Evolutionary conservation across 2,113 vertebrate genomes (phyloP).

Genomic region (Oostethus manadensis): DNA sequence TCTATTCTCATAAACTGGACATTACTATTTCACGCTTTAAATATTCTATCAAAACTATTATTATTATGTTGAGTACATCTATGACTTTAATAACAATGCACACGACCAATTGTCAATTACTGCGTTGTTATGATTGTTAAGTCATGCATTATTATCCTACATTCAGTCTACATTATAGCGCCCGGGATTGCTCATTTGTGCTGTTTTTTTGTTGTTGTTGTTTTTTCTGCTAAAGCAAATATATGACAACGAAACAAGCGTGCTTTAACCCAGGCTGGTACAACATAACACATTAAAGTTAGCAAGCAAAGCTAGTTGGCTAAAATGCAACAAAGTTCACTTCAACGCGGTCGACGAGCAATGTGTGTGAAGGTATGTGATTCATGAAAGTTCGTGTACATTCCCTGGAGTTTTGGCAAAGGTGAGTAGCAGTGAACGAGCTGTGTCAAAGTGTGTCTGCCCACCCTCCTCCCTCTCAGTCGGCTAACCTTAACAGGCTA

Average conservation of each 20-base stretch:
- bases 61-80: too few relatives aligned
- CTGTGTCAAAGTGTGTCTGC: not conserved
- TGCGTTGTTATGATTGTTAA: not conserved
- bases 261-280: too few relatives aligned
- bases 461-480: not conserved
- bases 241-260: too few relatives aligned
- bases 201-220: too few relatives aligned
- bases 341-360: not conserved
- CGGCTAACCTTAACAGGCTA: slow-evolving; percentile 25
- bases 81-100: too few relatives aligned
- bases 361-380: not conserved
- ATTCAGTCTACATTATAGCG: not conserved
- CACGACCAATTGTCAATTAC: too few relatives aligned
- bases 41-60: too few relatives aligned
- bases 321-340: slow-evolving; percentile 1
- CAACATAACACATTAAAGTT: too few relatives aligned
- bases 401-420: not conserved
- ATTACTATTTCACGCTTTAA: too few relatives aligned
- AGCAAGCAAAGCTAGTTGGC: slow-evolving; percentile 6
- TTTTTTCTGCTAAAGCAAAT: too few relatives aligned
- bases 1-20: too few relatives aligned
- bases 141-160: not conserved
- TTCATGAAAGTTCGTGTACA: not conserved
- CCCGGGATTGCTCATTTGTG: too few relatives aligned
- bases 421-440: not conserved